Conservation (phyloP, 2,113 vertebrate species). For the Tor tambroides region DNA sequence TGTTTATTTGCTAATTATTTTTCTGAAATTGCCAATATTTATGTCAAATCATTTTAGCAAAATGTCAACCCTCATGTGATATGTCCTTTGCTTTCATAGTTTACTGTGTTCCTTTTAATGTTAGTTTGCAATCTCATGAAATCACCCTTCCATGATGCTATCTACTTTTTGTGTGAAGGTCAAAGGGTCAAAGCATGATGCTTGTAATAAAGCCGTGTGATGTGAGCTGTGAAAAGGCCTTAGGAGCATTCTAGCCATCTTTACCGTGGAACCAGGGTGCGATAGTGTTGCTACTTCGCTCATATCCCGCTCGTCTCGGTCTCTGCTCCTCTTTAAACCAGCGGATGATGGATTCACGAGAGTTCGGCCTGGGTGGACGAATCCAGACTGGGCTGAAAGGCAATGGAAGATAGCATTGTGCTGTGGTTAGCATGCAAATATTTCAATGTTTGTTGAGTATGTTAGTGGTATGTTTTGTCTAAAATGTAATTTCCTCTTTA, state of each 20-base stretch:
- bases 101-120: too few relatives aligned
- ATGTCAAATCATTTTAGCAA: too few relatives aligned
- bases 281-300: conserved; percentile 75
- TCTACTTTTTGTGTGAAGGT: background rate
- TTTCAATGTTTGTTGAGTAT: background rate
- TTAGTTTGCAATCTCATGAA: background rate
- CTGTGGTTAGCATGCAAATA: background rate
- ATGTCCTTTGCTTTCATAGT: too few relatives aligned
- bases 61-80: too few relatives aligned
- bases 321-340: conserved; percentile 86
- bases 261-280: conserved; percentile 87
- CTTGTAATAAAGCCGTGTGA: background rate
- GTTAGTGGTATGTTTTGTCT: background rate
- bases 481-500: background rate
- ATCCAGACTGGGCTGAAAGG: conserved; percentile 71
- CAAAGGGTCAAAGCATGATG: background rate
- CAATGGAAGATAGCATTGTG: background rate
- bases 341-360: conserved; percentile 77
- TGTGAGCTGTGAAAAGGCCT: background rate
- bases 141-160: background rate
- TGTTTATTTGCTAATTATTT: too few relatives aligned
- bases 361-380: conserved; percentile 76
- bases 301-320: conserved; percentile 78
- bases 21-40: too few relatives aligned
- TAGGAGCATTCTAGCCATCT: background rate